Base-by-base conservation (phyloP, 1,140 invertebrate species). In the Drosophila grimshawi region DNA sequence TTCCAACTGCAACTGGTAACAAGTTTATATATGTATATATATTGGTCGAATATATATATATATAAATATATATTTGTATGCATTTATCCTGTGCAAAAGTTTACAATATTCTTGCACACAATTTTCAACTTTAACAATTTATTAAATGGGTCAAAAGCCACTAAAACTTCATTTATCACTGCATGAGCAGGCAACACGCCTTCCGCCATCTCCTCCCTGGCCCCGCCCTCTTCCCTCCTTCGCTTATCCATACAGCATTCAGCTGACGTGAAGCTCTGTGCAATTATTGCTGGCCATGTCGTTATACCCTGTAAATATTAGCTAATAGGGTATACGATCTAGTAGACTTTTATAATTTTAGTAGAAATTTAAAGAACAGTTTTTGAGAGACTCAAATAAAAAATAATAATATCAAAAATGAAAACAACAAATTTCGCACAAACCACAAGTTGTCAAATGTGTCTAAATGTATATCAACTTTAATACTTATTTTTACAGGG, bases 61-160 rank as follows among this genome's bases (percentile, higher is more conserved):
- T 41, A 52, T n/a, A 55, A 55, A 35, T 41, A 39, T 35, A 10
- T n/a, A 63, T 4, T 30, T 19, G 3, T 8, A 53, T 39, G n/a
- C 2, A 41, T 39, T n/a, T 32, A 55, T 64, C 29, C 29, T 29
- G 5, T 52, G 67, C 39, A 52, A 68, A 65, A 67, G 56, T 74
- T 89, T 80, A 76, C 78, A 78, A 85, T 85, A 89, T 89, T 89
- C 85, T 89, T 89, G 85, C 69, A 77, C 39, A 43, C 86, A 89
- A 89, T 89, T 80, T 89, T 90, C 79, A 91, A 91, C 89, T 89
- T 91, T 90, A 91, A 91, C 89, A 86, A 91, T 91, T 91, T 91
- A 91, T 91, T 91, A 91, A 91, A 85, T 91, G 90, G 89, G 89
- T 91, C 89, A 91, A 91, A 91, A 91, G 85, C 89, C 89, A 91